Evolutionary conservation across 2,888 invertebrate species (phyloP), one percentile per base, ranked within the genome.

Genomic region (Heliconius ismenius): DNA sequence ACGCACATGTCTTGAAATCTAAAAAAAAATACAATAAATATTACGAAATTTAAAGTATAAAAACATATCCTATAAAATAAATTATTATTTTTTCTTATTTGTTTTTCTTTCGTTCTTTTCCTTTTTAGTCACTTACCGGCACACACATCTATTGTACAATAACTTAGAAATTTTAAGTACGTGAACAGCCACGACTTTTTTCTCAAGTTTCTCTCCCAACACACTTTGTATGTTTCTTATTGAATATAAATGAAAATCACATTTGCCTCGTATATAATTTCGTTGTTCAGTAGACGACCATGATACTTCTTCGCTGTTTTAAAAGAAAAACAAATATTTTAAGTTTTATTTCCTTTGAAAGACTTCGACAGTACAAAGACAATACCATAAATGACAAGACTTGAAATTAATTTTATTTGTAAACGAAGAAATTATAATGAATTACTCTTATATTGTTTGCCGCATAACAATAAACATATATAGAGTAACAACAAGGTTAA

Each of bases 211-310:
- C 11, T 87, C 88, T 0, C 83, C 80, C 0, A 94, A 79, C 0
- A 92, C 91, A 0, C 87, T 83, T 11, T 81, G 85, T 4, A 89
- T 84, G 72, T 86, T 80, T 76, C 94, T 91, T 78, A 96, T 81
- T n/a, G 93, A 89, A 87, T 95, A 96, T 36, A 91, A 90, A 85
- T 96, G 95, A 83, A 96, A 93, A 64, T 95, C 95, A 0, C 91
- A 87, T 0, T 95, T 93, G 0, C 90, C 88, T 80, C 95, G 94
- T 18, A 96, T 82, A 26, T 90, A 83, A 76, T 92, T 93, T 11
- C 94, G 91, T 78, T 95, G 94, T 24, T 94, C 93, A 3, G 87
- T 72, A 0, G 94, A 90, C 0, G 95, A 90, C 96, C 96, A 96
- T 0, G 91, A 65, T 0, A 95, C 92, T 3, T 92, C 88, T 68